A percentile compares a stretch with the other conserved stretches of the same genome.
Evolutionary conservation across 2,888 invertebrate genomes (phyloP).

Genomic region (Heliothis peltigera): DNA sequence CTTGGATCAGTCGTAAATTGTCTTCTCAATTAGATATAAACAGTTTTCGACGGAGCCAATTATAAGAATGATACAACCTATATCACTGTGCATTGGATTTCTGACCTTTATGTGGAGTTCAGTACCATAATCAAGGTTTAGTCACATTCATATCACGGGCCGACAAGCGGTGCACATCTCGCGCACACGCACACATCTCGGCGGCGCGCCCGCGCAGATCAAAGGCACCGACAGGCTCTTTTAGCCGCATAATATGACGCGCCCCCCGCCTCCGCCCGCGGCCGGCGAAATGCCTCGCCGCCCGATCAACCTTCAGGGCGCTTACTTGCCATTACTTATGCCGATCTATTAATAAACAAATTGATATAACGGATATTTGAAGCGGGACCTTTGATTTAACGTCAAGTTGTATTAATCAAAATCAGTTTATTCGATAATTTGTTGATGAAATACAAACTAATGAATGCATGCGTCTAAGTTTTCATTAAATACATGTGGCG

Average conservation of each 20-base stretch:
- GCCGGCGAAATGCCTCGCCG: slow-evolving; percentile 82
- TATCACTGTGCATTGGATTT: slow-evolving; percentile 75
- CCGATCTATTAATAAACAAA: slow-evolving; percentile 89
- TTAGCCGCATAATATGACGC: slow-evolving; percentile 90
- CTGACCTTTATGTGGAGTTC: slow-evolving; percentile 87
- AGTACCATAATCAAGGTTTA: slow-evolving; percentile 89
- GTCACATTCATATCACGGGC: slow-evolving; percentile 89
- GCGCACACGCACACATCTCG: slow-evolving; percentile 75
- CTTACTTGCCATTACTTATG: slow-evolving; percentile 88
- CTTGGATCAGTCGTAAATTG: slow-evolving; percentile 62
- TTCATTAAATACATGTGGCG: slow-evolving; percentile 8
- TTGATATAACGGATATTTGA: slow-evolving; percentile 84
- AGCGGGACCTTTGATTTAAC: slow-evolving; percentile 73
- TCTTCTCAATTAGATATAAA: slow-evolving; percentile 65
- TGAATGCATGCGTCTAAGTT: slow-evolving; percentile 4
- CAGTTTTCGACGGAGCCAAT: slow-evolving; percentile 68
- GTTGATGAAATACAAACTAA: slow-evolving; percentile 27
- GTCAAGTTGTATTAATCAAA: slow-evolving; percentile 63
- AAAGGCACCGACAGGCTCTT: slow-evolving; percentile 90
- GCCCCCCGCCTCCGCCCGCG: slow-evolving; percentile 82
- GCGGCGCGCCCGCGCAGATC: slow-evolving; percentile 81
- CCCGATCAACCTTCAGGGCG: slow-evolving; percentile 73
- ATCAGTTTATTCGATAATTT: slow-evolving; percentile 59
- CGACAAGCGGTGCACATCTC: slow-evolving; percentile 87
- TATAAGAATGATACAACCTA: slow-evolving; percentile 72